Evolutionary conservation across 2,113 vertebrate genomes (phyloP).

Genomic region (mouse (Mus musculus)): GRCm39 chr14:91041001-91041500

Average conservation of each 20-base stretch:
- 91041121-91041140: neutral
- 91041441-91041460: neutral
- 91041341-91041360: neutral
- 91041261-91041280: neutral
- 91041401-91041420: neutral
- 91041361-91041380: neutral
- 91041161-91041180: accelerated
- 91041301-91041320: no score
- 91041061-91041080: neutral
- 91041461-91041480: neutral
- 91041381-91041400: neutral
- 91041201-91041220: neutral
- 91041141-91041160: neutral
- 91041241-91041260: neutral
- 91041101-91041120: neutral
- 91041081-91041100: neutral
- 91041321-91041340: neutral
- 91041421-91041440: neutral
- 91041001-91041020: neutral
- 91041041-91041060: neutral
- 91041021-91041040: neutral
- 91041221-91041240: neutral
- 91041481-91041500: neutral
- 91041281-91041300: neutral
- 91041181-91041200: no score